Base-by-base conservation (phyloP, 2,113 vertebrate genomes). In the Proterorhinus semilunaris region DNA sequence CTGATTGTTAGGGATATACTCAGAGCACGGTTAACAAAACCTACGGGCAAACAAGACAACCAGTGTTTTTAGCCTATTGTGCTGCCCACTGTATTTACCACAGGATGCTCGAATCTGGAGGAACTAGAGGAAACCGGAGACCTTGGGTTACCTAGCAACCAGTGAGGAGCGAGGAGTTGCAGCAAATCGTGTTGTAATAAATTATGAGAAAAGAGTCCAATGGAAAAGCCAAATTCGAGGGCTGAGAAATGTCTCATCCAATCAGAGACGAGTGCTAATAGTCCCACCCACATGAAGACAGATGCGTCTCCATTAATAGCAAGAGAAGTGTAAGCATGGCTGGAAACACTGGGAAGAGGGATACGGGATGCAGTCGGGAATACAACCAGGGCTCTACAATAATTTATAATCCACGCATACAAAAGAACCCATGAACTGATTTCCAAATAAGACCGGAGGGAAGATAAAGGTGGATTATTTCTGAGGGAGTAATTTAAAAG, bases 141-240 rank as follows among this genome's bases (percentile, higher is more conserved):
- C 83, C 73, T 69, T 82, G 81, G 91, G 91, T 95, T 95, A 91
- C 95, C 90, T 94, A 93, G 95, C 94, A 95, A 96, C 95, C 72
- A 74, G 66, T 73, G 86, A 91, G 74, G 12, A 17, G 74, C 83
- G 62, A 90, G 87, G 88, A 91, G 81, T 88, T 88, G 89, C 81
- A 89, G 92, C 71, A 43, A 53, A 66, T 63, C 62, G 47, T 59
- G 72, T 71, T 69, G 78, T 69, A 69, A 71, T 76, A 85, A 75
- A 76, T 69, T 52, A 76, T 82, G 65, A 79, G 17, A 69, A 53
- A 70, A 58, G 42, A 65, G 59, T 73, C 68, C 90, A 82, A 89
- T 87, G 83, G 53, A 67, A 55, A 67, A 7, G 65, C 42, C 69
- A 73, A 0, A 59, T 75, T 83, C 78, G 51, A 68, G 46, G 17